Conservation (phyloP, 2,797 vertebrate genomes). For the Hoplostethus atlanticus region DNA sequence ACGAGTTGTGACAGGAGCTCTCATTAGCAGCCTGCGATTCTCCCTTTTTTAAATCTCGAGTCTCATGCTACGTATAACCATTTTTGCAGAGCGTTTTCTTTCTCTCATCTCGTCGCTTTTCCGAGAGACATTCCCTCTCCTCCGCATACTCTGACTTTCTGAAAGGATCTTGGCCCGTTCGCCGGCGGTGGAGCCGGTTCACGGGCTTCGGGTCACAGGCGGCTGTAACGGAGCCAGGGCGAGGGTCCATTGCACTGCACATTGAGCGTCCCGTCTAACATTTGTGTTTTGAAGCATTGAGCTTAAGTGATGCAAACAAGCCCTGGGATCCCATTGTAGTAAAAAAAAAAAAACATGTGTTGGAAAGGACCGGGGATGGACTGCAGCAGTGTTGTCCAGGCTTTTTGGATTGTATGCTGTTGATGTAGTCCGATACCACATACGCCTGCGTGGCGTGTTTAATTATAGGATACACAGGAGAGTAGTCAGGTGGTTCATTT, state of each 20-base stretch:
- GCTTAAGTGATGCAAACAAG: constrained; percentile 77
- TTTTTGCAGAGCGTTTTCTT: constrained; percentile 43
- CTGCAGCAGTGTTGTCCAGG: background rate
- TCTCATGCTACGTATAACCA: constrained; percentile 39
- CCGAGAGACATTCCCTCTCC: constrained; percentile 19
- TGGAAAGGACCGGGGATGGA: constrained; percentile 14
- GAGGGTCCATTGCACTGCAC: constrained; percentile 80
- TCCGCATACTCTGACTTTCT: constrained; percentile 43
- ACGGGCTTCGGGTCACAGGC: constrained; percentile 59
- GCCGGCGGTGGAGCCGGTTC: constrained; percentile 55
- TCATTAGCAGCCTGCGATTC: constrained; percentile 51
- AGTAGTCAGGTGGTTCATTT: too few relatives aligned
- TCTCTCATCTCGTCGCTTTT: constrained; percentile 51
- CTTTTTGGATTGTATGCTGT: constrained; percentile 13
- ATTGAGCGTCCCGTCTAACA: constrained; percentile 77
- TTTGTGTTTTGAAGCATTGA: constrained; percentile 84
- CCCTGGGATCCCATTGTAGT: constrained; percentile 48
- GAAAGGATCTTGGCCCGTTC: constrained; percentile 61
- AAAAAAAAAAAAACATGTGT: background rate
- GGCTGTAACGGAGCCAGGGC: constrained; percentile 54
- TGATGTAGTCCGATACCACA: too few relatives aligned
- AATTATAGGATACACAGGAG: too few relatives aligned
- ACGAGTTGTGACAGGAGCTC: constrained; percentile 34
- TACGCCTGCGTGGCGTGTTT: too few relatives aligned
- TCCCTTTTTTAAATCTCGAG: constrained; percentile 77